Percentiles rank a stretch among this genome's conserved stretches.
phyloP scores from a whole-genome alignment of 2,113 vertebrate genomes.

The Sciurus niger region DNA sequence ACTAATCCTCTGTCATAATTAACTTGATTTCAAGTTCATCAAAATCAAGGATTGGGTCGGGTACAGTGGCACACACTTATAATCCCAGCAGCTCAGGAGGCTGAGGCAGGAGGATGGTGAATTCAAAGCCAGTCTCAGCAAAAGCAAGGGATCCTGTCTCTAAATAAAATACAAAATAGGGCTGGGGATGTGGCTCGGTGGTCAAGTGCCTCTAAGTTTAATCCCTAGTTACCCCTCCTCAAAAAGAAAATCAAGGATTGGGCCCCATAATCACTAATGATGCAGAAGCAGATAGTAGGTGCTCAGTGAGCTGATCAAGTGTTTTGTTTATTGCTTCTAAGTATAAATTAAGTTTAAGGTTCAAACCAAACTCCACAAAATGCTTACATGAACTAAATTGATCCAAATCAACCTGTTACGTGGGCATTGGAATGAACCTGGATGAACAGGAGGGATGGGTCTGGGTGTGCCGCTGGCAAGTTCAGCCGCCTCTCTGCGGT shows the following conservation, averaged over 20 bases:
- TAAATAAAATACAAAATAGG: too few relatives aligned
- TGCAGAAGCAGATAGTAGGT: constrained; percentile 16
- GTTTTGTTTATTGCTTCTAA: constrained; percentile 19
- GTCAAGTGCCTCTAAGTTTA: too few relatives aligned
- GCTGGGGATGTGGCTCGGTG: too few relatives aligned
- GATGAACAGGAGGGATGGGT: background rate
- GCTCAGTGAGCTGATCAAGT: constrained; percentile 16
- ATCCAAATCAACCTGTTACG: background rate
- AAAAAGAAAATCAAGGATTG: background rate
- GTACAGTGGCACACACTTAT: too few relatives aligned
- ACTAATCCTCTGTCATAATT: too few relatives aligned
- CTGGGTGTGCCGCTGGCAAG: background rate
- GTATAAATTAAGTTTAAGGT: constrained; percentile 51
- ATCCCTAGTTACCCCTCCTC: too few relatives aligned
- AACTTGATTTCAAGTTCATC: too few relatives aligned
- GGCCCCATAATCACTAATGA: background rate
- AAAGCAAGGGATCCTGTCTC: too few relatives aligned
- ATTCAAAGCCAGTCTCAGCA: too few relatives aligned
- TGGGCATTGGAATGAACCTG: background rate
- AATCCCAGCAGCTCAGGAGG: too few relatives aligned
- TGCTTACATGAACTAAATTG: background rate
- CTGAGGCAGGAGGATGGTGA: too few relatives aligned
- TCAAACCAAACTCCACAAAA: constrained; percentile 55
- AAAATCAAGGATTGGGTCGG: too few relatives aligned
- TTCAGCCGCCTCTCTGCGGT: background rate